Evolutionary conservation across 2,113 vertebrate genomes (phyloP).

Genomic region (Nematolebias whitei): DNA sequence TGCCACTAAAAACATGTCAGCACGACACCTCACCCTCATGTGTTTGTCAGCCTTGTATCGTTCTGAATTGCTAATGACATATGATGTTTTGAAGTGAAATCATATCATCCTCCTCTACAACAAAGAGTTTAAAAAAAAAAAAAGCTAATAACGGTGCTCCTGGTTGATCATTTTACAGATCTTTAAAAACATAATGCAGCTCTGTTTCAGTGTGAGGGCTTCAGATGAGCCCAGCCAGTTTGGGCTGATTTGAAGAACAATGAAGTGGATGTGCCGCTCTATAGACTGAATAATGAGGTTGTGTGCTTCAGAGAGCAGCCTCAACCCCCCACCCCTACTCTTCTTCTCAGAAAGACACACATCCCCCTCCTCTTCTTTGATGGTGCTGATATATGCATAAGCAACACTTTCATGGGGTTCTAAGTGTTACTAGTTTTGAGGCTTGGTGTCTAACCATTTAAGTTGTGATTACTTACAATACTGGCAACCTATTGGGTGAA

Average conservation of each 20-base stretch:
- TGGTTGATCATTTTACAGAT: slow-evolving; percentile 59
- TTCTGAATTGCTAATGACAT: slow-evolving; percentile 50
- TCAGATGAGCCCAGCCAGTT: slow-evolving; percentile 64
- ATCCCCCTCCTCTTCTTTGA: slow-evolving; percentile 62
- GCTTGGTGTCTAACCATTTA: slow-evolving; percentile 39
- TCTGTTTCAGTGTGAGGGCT: slow-evolving; percentile 58
- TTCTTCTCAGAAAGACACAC: slow-evolving; percentile 63
- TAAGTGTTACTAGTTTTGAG: slow-evolving; percentile 59
- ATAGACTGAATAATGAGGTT: slow-evolving; percentile 83
- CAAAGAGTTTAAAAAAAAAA: slow-evolving; percentile 43
- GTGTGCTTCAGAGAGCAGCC: slow-evolving; percentile 78
- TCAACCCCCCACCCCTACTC: slow-evolving; percentile 6
- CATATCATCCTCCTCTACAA: slow-evolving; percentile 47
- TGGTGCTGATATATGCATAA: slow-evolving; percentile 78
- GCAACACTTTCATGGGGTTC: slow-evolving; percentile 72
- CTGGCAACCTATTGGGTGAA: slow-evolving; percentile 29
- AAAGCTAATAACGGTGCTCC: slow-evolving; percentile 34
- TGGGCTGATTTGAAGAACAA: slow-evolving; percentile 82
- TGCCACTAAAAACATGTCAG: slow-evolving; percentile 40
- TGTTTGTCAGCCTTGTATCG: slow-evolving; percentile 30
- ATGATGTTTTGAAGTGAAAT: slow-evolving; percentile 43
- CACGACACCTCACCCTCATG: slow-evolving; percentile 33
- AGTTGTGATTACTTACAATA: slow-evolving; percentile 21
- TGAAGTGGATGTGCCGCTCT: slow-evolving; percentile 81
- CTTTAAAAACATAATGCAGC: slow-evolving; percentile 58